These are phyloP conservation scores for Diplolepis rosae DNA, from an alignment of 2,888 invertebrate species.

Conservation along the genomic window DNA sequence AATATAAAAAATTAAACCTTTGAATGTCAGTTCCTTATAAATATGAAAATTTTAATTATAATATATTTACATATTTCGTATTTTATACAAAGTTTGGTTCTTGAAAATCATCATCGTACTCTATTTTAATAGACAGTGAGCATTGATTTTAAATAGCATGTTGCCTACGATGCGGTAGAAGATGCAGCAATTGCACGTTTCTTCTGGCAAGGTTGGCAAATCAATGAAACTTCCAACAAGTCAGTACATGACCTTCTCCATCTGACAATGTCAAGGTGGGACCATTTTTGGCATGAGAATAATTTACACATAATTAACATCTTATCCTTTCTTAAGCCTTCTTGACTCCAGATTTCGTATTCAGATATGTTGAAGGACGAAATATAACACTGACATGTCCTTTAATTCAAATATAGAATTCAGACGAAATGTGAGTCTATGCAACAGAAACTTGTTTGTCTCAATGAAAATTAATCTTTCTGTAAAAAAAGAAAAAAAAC, in stretches of 20 bases:
- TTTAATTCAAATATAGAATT: no score
- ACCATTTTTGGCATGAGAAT: constrained; percentile 32
- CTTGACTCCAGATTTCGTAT: neutral
- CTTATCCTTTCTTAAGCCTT: neutral
- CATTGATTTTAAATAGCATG: neutral
- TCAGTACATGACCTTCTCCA: constrained; percentile 30
- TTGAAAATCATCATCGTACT: no score
- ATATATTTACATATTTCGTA: no score
- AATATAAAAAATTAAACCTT: no score
- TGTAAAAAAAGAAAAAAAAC: no score
- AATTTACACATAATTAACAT: constrained; percentile 23
- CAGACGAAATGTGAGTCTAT: no score
- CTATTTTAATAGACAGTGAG: neutral
- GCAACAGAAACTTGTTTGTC: no score
- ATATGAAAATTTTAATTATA: no score
- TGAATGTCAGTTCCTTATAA: no score
- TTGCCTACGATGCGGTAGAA: constrained; percentile 53
- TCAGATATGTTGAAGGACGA: neutral
- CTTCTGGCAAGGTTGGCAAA: constrained; percentile 48
- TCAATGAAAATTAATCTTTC: no score
- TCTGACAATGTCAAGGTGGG: constrained; percentile 56
- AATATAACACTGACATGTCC: no score
- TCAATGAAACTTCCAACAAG: constrained; percentile 49
- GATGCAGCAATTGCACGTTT: constrained; percentile 53
- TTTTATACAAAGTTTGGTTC: neutral